Evolutionary conservation across 1,140 invertebrate species (phyloP).

Genomic region (Platorchestia sp.): DNA sequence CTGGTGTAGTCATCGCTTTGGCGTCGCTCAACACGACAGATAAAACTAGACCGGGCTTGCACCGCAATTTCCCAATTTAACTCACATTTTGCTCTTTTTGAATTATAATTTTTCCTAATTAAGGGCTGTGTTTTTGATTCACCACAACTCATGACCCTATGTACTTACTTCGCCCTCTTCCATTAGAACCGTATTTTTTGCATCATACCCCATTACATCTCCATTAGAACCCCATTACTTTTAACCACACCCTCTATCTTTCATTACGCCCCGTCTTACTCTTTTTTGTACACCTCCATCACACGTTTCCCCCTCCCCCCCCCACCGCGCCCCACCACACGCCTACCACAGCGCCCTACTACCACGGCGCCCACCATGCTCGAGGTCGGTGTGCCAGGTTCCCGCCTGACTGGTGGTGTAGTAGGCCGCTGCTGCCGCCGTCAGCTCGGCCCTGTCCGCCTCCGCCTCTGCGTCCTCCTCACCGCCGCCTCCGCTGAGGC

Average conservation of each 20-base stretch:
- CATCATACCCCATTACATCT: too few species aligned
- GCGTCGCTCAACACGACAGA: too few species aligned
- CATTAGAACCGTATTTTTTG: too few species aligned
- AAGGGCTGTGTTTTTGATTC: too few species aligned
- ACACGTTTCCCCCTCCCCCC: not conserved
- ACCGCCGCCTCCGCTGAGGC: conserved; percentile 73
- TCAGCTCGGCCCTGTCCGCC: conserved; percentile 71
- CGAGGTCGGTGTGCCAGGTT: conserved; percentile 77
- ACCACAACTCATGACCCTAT: too few species aligned
- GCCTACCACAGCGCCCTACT: not conserved
- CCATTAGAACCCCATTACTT: not conserved
- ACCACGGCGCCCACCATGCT: conserved; percentile 74
- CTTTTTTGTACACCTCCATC: not conserved
- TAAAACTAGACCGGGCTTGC: too few species aligned
- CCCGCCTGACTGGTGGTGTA: conserved; percentile 76
- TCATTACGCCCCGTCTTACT: not conserved
- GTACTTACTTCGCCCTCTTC: too few species aligned
- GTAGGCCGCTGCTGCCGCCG: conserved; percentile 70
- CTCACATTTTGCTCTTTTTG: too few species aligned
- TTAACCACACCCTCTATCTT: not conserved
- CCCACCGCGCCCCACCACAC: not conserved
- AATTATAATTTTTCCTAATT: too few species aligned
- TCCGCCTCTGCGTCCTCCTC: conserved; percentile 70
- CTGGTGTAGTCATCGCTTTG: too few species aligned
- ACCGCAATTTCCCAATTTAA: too few species aligned